Percentiles rank a stretch among this genome's conserved stretches.
phyloP scores from a whole-genome alignment of 1,140 invertebrate genomes.

The Drosophila lini region DNA sequence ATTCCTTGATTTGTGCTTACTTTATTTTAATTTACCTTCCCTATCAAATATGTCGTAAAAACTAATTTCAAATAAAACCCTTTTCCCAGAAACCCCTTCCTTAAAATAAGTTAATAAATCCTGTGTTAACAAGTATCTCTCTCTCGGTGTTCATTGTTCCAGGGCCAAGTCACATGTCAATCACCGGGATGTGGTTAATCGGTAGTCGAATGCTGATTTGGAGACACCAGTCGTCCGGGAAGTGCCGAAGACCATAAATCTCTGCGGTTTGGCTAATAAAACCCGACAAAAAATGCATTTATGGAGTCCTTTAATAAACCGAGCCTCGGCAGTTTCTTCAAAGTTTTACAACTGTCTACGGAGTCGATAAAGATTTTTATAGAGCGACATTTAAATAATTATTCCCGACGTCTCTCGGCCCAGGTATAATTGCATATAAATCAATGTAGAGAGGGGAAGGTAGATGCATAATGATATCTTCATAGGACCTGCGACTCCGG shows the following conservation, averaged over 20 bases:
- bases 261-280: conserved; percentile 32
- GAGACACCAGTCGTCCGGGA: conserved; percentile 12
- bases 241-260: conserved; percentile 42
- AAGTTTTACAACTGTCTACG: conserved; percentile 36
- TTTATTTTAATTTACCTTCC: not conserved
- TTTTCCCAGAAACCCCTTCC: not conserved
- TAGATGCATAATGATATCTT: conserved; percentile 77
- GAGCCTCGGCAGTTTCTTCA: conserved; percentile 9
- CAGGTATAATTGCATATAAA: conserved; percentile 68
- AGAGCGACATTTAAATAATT: conserved; percentile 68
- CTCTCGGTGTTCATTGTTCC: conserved; percentile 4
- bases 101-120: conserved; percentile 6
- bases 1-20: not conserved
- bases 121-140: not conserved
- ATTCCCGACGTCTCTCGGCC: conserved; percentile 12
- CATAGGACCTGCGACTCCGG: conserved; percentile 36
- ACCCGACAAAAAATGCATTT: conserved; percentile 48
- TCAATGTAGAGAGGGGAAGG: conserved; percentile 47
- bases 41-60: not conserved
- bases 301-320: conserved; percentile 78
- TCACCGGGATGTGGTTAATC: conserved; percentile 21
- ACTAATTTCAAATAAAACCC: conserved; percentile 5
- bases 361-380: conserved; percentile 68
- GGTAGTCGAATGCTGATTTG: conserved; percentile 35
- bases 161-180: conserved; percentile 31